Evolutionary conservation across 2,888 invertebrate genomes (phyloP), one percentile per base, ranked within the genome.

Genomic region (Orchesella flavescens): DNA sequence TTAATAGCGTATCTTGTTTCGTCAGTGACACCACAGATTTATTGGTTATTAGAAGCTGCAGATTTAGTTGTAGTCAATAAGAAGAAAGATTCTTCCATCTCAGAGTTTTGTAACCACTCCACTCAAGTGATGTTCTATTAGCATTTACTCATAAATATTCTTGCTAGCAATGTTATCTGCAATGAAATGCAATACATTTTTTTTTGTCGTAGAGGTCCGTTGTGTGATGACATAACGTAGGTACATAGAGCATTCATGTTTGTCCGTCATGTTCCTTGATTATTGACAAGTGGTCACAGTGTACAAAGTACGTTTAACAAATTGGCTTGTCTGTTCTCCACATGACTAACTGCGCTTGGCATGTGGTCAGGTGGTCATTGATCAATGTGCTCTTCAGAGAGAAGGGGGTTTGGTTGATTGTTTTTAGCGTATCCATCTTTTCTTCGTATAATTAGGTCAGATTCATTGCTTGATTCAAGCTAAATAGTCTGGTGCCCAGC

Each of bases 201-300:
- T 23, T n/a, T 34, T 59, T 69, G n/a, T 12, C 43, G 17, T 53
- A 61, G 23, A 43, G 65, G 65, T n/a, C 15, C 59, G 59, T 3
- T 59, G 23, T 23, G 17, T 46, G 24, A 43, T 71, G 15, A 53
- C 24, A 21, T 65, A 49, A n/a, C 19, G 24, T 72, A 68, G 75
- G 55, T 73, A 65, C 53, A 72, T 61, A 53, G 57, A 24, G 66
- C 63, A 57, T 75, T 61, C 79, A 82, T 84, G 72, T 79, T 83
- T 79, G 72, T 76, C 80, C 76, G 75, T 84, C 80, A 80, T 80
- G 72, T 85, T 85, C 66, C 63, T 72, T 83, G 85, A 83, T 83
- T 78, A 83, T 73, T 83, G 83, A 83, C 83, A 83, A 53, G 83
- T 83, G 83, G 83, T 83, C 78, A 66, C 73, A 73, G 57, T 78